A percentile compares a stretch with the other conserved stretches of the same genome.
phyloP scores from a whole-genome alignment of 2,797 vertebrate species.

The Lepilemur septentrionalis region DNA sequence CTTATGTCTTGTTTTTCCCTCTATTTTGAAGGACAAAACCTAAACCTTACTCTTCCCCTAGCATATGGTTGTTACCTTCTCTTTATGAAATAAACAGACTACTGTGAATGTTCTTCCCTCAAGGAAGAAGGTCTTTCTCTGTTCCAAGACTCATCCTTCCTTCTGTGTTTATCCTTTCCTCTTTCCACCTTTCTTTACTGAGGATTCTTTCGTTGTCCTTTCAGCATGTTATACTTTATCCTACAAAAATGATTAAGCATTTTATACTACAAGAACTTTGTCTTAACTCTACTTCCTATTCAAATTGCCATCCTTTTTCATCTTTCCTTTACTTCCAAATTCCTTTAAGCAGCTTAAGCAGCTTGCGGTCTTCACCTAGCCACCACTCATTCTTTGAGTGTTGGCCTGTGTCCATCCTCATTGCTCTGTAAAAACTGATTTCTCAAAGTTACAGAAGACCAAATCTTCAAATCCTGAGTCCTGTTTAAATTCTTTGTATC shows the following conservation, averaged over 20 bases:
- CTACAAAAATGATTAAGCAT: neutral
- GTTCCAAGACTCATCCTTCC: neutral
- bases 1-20: neutral
- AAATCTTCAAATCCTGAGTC: neutral
- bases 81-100: neutral
- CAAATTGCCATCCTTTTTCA: neutral
- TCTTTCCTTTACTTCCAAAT: neutral
- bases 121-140: neutral
- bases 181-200: neutral
- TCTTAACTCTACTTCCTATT: neutral
- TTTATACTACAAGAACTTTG: neutral
- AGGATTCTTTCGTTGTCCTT: constrained; percentile 16
- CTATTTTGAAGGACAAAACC: neutral
- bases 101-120: neutral
- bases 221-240: neutral
- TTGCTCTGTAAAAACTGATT: neutral
- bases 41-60: neutral
- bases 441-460: neutral
- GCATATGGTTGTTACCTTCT: neutral
- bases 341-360: neutral
- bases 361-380: neutral
- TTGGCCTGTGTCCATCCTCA: neutral
- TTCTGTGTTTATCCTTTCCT: neutral
- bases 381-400: neutral
- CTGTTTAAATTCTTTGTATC: neutral